These are phyloP conservation scores for Gymnothorax reevesii DNA, from an alignment of 2,797 vertebrate species.

Conservation along the genomic window DNA sequence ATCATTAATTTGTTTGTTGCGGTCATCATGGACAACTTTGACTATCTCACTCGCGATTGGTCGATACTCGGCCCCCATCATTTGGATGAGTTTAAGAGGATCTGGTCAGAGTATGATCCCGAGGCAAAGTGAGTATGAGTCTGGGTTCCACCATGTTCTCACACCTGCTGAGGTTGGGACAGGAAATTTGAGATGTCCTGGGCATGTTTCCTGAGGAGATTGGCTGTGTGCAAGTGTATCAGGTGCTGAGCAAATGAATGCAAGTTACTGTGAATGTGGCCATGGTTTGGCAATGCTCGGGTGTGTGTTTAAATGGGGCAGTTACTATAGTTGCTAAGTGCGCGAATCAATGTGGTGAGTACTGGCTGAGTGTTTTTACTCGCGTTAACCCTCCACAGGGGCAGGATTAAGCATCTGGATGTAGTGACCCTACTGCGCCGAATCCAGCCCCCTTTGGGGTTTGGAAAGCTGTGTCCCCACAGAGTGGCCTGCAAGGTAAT, in stretches of 20 bases:
- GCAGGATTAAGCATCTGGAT: conserved; percentile 96
- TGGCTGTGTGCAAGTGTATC: background rate
- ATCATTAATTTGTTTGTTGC: conserved; percentile 99
- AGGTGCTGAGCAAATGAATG: background rate
- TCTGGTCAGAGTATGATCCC: conserved; percentile 99
- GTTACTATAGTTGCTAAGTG: background rate
- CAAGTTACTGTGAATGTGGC: background rate
- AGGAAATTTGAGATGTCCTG: background rate
- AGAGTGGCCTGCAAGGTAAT: conserved; percentile 97
- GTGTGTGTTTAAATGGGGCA: background rate
- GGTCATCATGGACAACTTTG: conserved; percentile 99
- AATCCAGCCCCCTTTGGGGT: conserved; percentile 96
- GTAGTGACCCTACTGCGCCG: conserved; percentile 93
- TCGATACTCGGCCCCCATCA: conserved; percentile 98
- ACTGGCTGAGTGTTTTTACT: background rate
- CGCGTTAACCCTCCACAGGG: conserved; percentile 68
- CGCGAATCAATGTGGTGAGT: background rate
- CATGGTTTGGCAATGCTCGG: background rate
- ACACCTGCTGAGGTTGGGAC: background rate
- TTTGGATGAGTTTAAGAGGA: conserved; percentile 97
- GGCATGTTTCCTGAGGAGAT: background rate
- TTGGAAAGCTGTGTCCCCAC: conserved; percentile 96
- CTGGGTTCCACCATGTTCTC: background rate
- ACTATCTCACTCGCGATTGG: conserved; percentile 98
- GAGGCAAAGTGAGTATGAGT: conserved; percentile 89